A percentile compares a stretch with the other conserved stretches of the same genome.
These are phyloP conservation scores for Amphimedon queenslandica DNA, from an alignment of 37 sponge, comb jelly and placozoan genomes.

Conservation along the genomic window DNA sequence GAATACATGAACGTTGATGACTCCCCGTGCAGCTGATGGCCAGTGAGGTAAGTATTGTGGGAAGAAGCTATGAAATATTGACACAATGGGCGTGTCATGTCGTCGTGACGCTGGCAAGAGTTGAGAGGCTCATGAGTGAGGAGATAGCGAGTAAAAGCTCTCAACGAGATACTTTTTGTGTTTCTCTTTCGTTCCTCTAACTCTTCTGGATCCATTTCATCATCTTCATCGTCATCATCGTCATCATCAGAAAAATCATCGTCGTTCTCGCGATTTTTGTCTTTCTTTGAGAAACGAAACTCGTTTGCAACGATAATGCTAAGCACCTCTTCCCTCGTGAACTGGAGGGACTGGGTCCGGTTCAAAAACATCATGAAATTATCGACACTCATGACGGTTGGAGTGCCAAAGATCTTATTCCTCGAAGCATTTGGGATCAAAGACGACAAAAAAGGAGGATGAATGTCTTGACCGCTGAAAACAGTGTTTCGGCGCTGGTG, in stretches of 20 bases:
- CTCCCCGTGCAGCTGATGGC: conserved; percentile 64
- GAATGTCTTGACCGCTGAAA: no score
- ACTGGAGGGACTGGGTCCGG: conserved; percentile 13
- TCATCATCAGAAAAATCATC: no score
- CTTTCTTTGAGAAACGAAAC: neutral
- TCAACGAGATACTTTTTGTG: conserved; percentile 5
- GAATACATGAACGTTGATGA: conserved; percentile 56
- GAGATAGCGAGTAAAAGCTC: conserved; percentile 47
- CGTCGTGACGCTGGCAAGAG: neutral
- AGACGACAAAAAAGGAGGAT: neutral
- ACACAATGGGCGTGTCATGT: conserved; percentile 35
- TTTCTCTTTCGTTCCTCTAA: neutral
- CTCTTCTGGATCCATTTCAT: neutral
- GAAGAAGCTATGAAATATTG: conserved; percentile 72
- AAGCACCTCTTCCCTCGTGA: neutral
- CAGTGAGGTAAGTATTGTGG: conserved; percentile 76
- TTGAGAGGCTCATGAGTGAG: conserved; percentile 15
- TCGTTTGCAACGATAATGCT: neutral
- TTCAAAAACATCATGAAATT: conserved; percentile 31
- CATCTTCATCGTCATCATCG: no score
- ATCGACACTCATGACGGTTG: conserved; percentile 19
- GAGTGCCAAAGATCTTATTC: neutral
- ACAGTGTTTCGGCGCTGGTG: neutral
- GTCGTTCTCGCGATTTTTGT: no score
- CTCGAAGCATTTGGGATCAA: neutral